A percentile compares a stretch with the other conserved stretches of the same genome.
phyloP scores from a whole-genome alignment of 2,113 vertebrate species.

The Dermatemys mawii region DNA sequence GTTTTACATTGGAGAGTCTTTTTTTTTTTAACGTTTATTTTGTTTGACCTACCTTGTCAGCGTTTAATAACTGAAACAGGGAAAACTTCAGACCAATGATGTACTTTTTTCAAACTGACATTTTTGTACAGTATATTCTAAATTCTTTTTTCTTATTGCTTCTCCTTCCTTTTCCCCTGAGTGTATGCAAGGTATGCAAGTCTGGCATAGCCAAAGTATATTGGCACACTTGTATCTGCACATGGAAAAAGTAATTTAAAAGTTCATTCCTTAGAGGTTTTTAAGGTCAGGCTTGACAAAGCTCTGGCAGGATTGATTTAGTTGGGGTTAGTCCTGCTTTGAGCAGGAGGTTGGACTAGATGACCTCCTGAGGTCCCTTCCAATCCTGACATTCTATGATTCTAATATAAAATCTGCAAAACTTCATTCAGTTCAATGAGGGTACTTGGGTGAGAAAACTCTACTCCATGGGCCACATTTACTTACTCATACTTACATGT shows the following conservation, averaged over 20 bases:
- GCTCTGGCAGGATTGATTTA: no score
- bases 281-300: no score
- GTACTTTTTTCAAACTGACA: not conserved
- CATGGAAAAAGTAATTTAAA: not conserved
- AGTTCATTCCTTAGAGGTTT: no score
- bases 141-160: not conserved
- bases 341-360: no score
- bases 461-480: not conserved
- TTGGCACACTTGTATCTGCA: not conserved
- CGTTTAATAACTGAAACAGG: not conserved
- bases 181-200: not conserved
- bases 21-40: not conserved
- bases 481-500: not conserved
- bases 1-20: not conserved
- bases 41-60: not conserved
- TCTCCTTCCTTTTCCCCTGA: not conserved
- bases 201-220: not conserved
- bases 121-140: rapidly evolving
- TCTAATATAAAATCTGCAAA: not conserved
- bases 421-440: not conserved
- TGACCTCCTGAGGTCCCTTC: no score
- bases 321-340: no score
- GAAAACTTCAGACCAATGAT: not conserved
- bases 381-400: no score
- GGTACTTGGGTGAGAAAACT: not conserved